Evolutionary conservation across 1,140 invertebrate species (phyloP).

Genomic region (Lepidotrigona ventralis): DNA sequence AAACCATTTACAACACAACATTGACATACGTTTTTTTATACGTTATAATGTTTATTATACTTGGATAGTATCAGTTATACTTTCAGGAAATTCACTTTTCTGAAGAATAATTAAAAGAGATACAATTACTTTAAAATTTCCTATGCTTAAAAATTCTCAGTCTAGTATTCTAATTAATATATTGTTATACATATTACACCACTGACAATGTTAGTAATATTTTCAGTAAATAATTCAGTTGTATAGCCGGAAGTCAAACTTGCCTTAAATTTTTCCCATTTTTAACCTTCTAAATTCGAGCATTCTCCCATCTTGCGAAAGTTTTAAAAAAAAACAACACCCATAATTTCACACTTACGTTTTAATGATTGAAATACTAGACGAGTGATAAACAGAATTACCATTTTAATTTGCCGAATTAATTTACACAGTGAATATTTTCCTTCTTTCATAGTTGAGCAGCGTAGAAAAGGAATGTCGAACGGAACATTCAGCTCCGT

Average conservation of each 20-base stretch:
- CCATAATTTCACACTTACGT: neutral
- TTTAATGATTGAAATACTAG: neutral
- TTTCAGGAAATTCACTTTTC: too few relatives aligned
- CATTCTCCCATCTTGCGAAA: neutral
- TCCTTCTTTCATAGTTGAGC: neutral
- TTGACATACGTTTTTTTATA: neutral
- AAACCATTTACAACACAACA: neutral
- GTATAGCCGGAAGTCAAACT: too few relatives aligned
- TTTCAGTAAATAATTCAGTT: neutral
- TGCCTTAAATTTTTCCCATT: neutral
- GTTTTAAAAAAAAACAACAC: neutral
- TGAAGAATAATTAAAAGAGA: too few relatives aligned
- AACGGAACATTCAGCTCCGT: neutral
- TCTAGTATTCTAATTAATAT: too few relatives aligned
- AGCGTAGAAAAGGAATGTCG: neutral
- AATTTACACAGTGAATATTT: neutral
- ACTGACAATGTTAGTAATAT: neutral
- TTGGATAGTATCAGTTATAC: too few relatives aligned
- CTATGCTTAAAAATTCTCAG: too few relatives aligned
- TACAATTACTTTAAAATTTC: too few relatives aligned
- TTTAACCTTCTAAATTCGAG: neutral
- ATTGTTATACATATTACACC: too few relatives aligned
- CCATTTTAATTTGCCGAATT: neutral
- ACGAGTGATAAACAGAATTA: neutral
- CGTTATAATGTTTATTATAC: neutral